Evolutionary conservation across 2,113 vertebrate genomes (phyloP).

Genomic region (Sardina pilchardus): DNA sequence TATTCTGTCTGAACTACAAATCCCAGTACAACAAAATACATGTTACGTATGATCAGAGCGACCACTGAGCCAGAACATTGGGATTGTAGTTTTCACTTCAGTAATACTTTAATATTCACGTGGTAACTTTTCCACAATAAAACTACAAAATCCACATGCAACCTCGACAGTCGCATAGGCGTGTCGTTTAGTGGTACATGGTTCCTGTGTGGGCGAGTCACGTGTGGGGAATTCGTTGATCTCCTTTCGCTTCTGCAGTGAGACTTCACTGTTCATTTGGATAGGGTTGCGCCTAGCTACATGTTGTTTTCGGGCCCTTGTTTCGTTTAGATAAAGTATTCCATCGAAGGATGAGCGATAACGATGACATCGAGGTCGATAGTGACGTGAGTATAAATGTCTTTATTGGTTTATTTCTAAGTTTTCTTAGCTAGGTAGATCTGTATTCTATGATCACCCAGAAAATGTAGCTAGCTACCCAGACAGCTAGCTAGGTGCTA

Average conservation of each 20-base stretch:
- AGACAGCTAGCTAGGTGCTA: constrained; percentile 35
- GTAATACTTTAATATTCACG: background rate
- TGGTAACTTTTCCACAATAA: background rate
- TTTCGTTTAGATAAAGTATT: constrained; percentile 60
- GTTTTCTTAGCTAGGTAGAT: background rate
- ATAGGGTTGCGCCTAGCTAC: constrained; percentile 59
- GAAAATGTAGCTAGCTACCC: constrained; percentile 29
- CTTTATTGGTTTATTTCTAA: constrained; percentile 25
- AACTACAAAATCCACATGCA: constrained; percentile 59
- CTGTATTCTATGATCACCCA: constrained; percentile 33
- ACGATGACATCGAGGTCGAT: constrained; percentile 99
- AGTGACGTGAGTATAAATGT: constrained; percentile 87
- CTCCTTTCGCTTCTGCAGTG: constrained; percentile 56
- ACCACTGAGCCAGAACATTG: background rate
- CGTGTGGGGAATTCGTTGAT: constrained; percentile 65
- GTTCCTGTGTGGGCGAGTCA: constrained; percentile 68
- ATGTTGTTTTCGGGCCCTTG: constrained; percentile 69
- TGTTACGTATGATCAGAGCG: background rate
- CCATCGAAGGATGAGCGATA: constrained; percentile 92
- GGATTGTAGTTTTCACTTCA: background rate
- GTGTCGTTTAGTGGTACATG: constrained; percentile 34
- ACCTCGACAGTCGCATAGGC: constrained; percentile 10
- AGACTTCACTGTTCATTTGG: constrained; percentile 53
- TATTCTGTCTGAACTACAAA: background rate
- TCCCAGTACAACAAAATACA: background rate